A percentile compares a stretch with the other conserved stretches of the same genome.
These are phyloP conservation scores for Psophia crepitans DNA, from an alignment of 2,113 vertebrate genomes.

Conservation along the genomic window DNA sequence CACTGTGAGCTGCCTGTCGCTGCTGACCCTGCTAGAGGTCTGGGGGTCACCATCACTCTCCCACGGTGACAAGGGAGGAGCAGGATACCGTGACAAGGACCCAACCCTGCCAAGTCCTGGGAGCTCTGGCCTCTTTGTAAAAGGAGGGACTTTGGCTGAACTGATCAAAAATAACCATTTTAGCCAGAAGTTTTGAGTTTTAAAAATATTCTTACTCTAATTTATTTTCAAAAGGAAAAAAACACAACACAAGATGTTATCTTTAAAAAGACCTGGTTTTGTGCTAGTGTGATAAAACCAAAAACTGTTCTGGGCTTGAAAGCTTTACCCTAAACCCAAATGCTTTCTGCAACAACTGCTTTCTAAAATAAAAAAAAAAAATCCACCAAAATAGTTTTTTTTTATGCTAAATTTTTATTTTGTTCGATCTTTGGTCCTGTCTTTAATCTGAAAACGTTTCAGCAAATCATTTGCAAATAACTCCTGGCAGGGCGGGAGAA, in stretches of 20 bases:
- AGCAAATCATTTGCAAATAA: neutral
- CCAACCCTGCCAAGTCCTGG: neutral
- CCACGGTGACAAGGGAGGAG: neutral
- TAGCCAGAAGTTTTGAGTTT: neutral
- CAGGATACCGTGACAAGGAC: neutral
- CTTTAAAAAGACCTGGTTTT: neutral
- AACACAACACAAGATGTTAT: accelerated
- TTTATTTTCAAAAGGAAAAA: neutral
- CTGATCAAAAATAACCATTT: neutral
- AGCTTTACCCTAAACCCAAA: neutral
- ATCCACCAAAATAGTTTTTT: neutral
- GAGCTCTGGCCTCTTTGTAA: neutral
- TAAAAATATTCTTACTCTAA: neutral
- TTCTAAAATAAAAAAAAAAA: neutral
- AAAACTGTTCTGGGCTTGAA: neutral
- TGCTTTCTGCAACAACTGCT: neutral
- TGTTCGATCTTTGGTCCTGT: neutral
- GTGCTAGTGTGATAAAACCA: neutral
- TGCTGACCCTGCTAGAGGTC: neutral
- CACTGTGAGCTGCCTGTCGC: accelerated
- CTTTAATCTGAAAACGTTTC: neutral
- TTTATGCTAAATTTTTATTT: neutral
- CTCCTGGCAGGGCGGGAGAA: neutral
- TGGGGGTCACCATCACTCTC: neutral
- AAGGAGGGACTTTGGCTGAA: neutral